Evolutionary conservation across 2,797 vertebrate species (phyloP), one percentile per base, ranked within the genome.

Genomic region (Peromyscus eremicus): DNA sequence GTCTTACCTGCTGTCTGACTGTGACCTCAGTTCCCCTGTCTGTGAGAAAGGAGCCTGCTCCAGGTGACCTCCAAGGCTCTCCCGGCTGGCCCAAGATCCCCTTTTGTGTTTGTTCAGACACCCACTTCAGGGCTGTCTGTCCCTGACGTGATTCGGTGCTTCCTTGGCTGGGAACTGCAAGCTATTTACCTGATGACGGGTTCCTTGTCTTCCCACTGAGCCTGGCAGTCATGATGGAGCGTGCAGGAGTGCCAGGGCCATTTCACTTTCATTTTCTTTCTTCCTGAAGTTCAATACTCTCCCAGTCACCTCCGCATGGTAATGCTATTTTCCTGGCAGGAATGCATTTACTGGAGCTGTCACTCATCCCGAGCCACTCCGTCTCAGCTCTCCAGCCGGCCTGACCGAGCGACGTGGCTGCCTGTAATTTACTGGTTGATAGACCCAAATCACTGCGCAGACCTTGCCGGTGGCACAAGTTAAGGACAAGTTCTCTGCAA

Each of bases 251-350:
- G 14, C 95, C 76, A 55, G 94, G 76, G 95, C 86, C 82, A 40
- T 95, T 98, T 97, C 89, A 89, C 81, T 97, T 96, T 96, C 95
- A 97, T 97, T 97, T 98, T 92, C 97, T 96, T 98, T 95, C 96
- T 96, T 98, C 95, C 95, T 9, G 93, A 92, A 94, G 98, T 94
- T 84, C 97, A 97, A 37, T 91, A 84, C 85, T 83, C 91, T 91
- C 81, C 29, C 25, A 80, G 96, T 94, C 85, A 91, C 82, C 92
- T 94, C 92, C 0, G 16, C 17, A 17, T 79, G 93, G 96, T 75
- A 70, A 93, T 92, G 95, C 97, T 92, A 75, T 98, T 97, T 97
- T 96, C 95, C 94, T 91, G 97, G 97, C 94, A 92, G 95, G 96
- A 94, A 85, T 14, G 95, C 68, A 4, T 89, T 97, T 96, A 96